These are phyloP conservation scores for Ptychoptera contaminata DNA, from an alignment of 2,888 invertebrate species.

Conservation along the genomic window DNA sequence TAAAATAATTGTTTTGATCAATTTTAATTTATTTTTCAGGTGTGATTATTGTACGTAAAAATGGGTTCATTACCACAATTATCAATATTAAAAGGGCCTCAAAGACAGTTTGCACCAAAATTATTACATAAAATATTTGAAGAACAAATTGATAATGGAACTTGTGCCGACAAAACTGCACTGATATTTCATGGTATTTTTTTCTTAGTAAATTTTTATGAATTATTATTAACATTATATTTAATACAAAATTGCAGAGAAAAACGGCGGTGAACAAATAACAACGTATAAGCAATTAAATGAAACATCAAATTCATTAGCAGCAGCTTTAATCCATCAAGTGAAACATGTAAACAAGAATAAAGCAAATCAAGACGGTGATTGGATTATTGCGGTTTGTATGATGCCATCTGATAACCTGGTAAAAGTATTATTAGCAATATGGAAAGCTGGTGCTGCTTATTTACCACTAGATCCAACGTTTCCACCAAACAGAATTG, in stretches of 20 bases:
- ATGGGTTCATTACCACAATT: constrained; percentile 67
- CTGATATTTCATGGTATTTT: constrained; percentile 42
- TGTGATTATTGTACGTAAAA: too few species aligned
- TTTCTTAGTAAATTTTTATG: constrained; percentile 1
- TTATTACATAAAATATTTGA: constrained; percentile 41
- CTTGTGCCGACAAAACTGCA: constrained; percentile 37
- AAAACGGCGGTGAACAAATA: constrained; percentile 3
- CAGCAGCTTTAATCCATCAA: constrained; percentile 24
- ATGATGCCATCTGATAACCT: constrained; percentile 59
- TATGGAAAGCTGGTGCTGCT: constrained; percentile 69
- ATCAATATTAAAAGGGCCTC: constrained; percentile 49
- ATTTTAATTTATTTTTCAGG: too few species aligned
- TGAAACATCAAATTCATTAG: constrained; percentile 31
- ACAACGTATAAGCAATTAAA: constrained; percentile 31
- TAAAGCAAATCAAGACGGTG: constrained; percentile 44
- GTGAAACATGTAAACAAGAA: constrained; percentile 17
- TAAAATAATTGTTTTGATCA: too few species aligned
- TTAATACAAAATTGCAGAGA: not conserved
- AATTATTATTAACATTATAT: not conserved
- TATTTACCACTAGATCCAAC: constrained; percentile 69
- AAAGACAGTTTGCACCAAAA: constrained; percentile 34
- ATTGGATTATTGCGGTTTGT: constrained; percentile 61
- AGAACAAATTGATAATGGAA: constrained; percentile 33
- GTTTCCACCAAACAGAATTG: constrained; percentile 52
- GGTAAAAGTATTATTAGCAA: constrained; percentile 49